A percentile compares a stretch with the other conserved stretches of the same genome.
Evolutionary conservation across 2,888 invertebrate species (phyloP).

Genomic region (Caenorhabditis macrosperma): DNA sequence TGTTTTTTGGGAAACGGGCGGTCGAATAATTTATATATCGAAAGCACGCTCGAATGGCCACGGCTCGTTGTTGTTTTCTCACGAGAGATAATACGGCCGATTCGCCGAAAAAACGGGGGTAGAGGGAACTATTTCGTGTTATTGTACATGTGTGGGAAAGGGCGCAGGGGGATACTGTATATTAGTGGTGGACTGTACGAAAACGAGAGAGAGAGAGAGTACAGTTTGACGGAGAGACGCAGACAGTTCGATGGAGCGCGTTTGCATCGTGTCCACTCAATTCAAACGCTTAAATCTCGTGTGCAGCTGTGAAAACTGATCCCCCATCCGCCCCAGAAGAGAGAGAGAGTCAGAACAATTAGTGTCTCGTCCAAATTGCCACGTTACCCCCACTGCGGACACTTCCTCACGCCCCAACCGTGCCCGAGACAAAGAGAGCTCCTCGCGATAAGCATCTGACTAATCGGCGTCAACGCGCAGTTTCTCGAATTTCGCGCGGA

Average conservation of each 20-base stretch:
- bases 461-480: constrained; percentile 34
- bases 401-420: constrained; percentile 17
- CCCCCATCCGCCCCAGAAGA: constrained; percentile 22
- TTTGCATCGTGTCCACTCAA: no score
- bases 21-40: neutral
- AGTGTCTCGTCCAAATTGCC: constrained; percentile 30
- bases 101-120: no score
- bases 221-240: no score
- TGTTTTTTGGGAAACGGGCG: neutral
- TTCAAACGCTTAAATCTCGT: neutral
- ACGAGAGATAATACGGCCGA: no score
- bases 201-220: no score
- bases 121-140: no score
- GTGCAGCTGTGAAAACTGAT: constrained; percentile 47
- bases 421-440: constrained; percentile 32
- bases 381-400: constrained; percentile 22
- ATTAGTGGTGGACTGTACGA: no score
- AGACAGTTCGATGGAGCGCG: no score
- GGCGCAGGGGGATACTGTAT: no score
- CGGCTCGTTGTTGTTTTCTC: neutral
- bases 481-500: constrained; percentile 41
- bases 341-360: constrained; percentile 41
- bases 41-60: constrained; percentile 12
- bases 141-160: no score
- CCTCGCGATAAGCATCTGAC: constrained; percentile 53